phyloP scores from a whole-genome alignment of 2,888 invertebrate species.

The Zele albiditarsus region DNA sequence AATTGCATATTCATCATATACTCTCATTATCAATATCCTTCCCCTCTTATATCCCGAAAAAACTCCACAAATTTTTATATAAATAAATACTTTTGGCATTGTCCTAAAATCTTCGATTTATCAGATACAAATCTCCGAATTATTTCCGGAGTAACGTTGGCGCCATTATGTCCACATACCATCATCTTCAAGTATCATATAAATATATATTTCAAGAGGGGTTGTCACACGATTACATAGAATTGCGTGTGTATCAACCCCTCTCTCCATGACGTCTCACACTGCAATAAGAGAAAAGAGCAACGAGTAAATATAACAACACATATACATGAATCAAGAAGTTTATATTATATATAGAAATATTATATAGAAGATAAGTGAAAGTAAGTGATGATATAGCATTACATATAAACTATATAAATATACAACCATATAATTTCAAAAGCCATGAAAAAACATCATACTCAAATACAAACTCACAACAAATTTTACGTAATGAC shows the following conservation, averaged over 20 bases:
- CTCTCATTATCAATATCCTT: neutral
- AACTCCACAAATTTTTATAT: too few species aligned
- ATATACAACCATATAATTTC: neutral
- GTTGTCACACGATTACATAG: constrained; percentile 56
- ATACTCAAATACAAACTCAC: constrained; percentile 51
- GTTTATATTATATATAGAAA: neutral
- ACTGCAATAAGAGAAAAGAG: constrained; percentile 9
- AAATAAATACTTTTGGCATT: neutral
- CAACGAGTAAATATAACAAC: constrained; percentile 13
- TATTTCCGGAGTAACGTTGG: constrained; percentile 59
- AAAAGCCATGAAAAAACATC: neutral
- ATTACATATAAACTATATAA: constrained; percentile 55
- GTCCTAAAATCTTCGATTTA: constrained; percentile 30
- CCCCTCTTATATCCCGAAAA: neutral
- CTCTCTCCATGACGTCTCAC: constrained; percentile 17
- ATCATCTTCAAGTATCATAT: constrained; percentile 52
- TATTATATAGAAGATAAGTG: neutral
- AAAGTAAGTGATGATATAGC: constrained; percentile 7
- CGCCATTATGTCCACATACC: constrained; percentile 52
- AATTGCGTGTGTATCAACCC: constrained; percentile 50
- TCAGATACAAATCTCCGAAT: constrained; percentile 30
- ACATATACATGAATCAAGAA: neutral
- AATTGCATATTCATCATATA: constrained; percentile 4
- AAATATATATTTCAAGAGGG: constrained; percentile 54
- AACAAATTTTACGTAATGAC: constrained; percentile 63